These are phyloP conservation scores for Xiphorhynchus erythropygius DNA, from an alignment of 2,797 vertebrate species.

Conservation along the genomic window DNA sequence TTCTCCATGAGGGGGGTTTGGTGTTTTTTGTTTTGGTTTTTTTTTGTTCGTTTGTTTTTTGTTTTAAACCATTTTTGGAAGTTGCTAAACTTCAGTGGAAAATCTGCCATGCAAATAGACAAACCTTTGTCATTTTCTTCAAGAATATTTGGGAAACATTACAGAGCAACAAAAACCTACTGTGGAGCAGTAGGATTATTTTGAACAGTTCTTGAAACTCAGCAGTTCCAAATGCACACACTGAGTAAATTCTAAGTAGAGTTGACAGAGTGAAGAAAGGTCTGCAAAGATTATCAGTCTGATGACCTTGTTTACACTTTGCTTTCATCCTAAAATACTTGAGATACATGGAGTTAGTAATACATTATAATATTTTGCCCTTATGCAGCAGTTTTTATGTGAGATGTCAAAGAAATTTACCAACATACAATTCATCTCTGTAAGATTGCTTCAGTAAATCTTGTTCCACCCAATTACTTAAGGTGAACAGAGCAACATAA, in stretches of 20 bases:
- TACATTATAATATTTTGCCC: not conserved
- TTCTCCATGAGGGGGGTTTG: not conserved
- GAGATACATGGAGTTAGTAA: not conserved
- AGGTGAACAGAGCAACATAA: not conserved
- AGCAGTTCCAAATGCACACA: not conserved
- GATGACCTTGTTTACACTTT: conserved; percentile 54
- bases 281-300: conserved; percentile 38
- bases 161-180: not conserved
- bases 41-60: not conserved
- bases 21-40: not conserved
- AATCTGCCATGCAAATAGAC: not conserved
- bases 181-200: not conserved
- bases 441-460: not conserved
- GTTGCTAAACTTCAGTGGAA: not conserved
- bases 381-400: conserved; percentile 35
- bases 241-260: conserved; percentile 23
- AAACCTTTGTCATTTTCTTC: not conserved
- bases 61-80: not conserved
- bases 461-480: conserved; percentile 13
- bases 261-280: conserved; percentile 31
- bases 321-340: conserved; percentile 1
- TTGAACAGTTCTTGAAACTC: conserved; percentile 22
- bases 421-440: conserved; percentile 17
- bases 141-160: not conserved
- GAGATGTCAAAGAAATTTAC: conserved; percentile 33